Base-by-base conservation (phyloP, 2,888 invertebrate species). In the Gryllus longicercus region DNA sequence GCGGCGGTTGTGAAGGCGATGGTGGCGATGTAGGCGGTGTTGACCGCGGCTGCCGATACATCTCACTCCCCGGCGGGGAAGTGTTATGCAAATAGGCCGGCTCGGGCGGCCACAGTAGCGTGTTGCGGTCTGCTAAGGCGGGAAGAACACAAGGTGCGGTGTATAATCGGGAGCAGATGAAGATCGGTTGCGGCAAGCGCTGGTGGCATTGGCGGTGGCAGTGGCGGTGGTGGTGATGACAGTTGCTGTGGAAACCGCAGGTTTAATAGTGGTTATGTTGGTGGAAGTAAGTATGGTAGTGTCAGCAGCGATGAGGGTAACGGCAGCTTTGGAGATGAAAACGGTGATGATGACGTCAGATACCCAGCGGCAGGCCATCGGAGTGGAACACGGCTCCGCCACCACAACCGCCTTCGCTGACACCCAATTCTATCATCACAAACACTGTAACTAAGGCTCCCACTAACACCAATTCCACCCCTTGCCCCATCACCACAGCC, bases 81-180 rank as follows among this genome's bases (percentile, higher is more conserved):
- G 16, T 63, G 63, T 63, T 63, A 63, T 63, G 63, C 63, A 63
- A 63, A 63, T 63, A 63, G n/a, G 63, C 63, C 16, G 63, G 14
- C 63, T 18, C 63, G 63, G 16, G 14, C 63, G n/a, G 16, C 14
- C 63, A 63, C 63, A n/a, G 63, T 63, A 63, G 63, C 63, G 63
- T 63, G 63, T 63, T 63, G 63, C 63, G 63, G 63, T 63, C 63
- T 14, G 63, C 63, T 63, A n/a, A 63, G 63, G 63, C 63, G 63
- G 63, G 63, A 63, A 63, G 63, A 63, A 63, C n/a, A 63, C 63
- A 63, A 12, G 63, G 63, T n/a, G 14, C 63, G 63, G 63, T 14
- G 63, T 63, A 63, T 63, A 63, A 63, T 63, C 63, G 63, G 63
- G 63, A 63, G 63, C 63, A 63, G 63, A 63, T 63, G 63, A 63